Evolutionary conservation across 2,888 invertebrate genomes (phyloP).

Genomic region (Andrena minutula): DNA sequence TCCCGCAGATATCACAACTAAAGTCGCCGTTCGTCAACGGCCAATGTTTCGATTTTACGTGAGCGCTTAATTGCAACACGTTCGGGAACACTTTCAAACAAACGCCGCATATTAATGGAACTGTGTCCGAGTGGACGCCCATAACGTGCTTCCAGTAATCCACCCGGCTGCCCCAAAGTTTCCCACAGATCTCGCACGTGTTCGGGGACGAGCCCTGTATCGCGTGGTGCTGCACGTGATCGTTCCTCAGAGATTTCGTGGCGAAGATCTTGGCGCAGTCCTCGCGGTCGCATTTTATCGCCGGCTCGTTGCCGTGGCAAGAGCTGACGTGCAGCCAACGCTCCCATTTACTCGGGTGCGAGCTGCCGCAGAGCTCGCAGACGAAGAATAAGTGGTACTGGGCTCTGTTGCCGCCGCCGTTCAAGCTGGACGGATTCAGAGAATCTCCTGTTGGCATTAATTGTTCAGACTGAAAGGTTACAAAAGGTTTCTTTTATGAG

Average conservation of each 20-base stretch:
- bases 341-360: slow-evolving; percentile 85
- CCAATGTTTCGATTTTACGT: slow-evolving; percentile 85
- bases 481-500: not conserved
- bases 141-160: slow-evolving; percentile 86
- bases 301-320: slow-evolving; percentile 82
- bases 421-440: slow-evolving; percentile 71
- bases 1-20: slow-evolving; percentile 85
- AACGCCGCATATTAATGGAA: slow-evolving; percentile 85
- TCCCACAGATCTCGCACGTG: slow-evolving; percentile 85
- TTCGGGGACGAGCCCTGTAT: slow-evolving; percentile 84
- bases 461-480: slow-evolving; percentile 75
- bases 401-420: slow-evolving; percentile 80
- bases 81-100: slow-evolving; percentile 85
- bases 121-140: slow-evolving; percentile 86
- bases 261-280: slow-evolving; percentile 85
- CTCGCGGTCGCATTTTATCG: slow-evolving; percentile 82
- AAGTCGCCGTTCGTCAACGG: slow-evolving; percentile 85
- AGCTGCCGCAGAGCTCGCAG: slow-evolving; percentile 85
- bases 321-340: slow-evolving; percentile 85
- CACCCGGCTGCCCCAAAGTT: slow-evolving; percentile 86
- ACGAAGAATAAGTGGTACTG: slow-evolving; percentile 84
- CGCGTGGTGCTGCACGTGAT: slow-evolving; percentile 85
- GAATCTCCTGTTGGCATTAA: slow-evolving; percentile 65
- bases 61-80: slow-evolving; percentile 83
- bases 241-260: slow-evolving; percentile 83